Conservation (phyloP, 2,888 invertebrate species). For the Halictus ligatus region DNA sequence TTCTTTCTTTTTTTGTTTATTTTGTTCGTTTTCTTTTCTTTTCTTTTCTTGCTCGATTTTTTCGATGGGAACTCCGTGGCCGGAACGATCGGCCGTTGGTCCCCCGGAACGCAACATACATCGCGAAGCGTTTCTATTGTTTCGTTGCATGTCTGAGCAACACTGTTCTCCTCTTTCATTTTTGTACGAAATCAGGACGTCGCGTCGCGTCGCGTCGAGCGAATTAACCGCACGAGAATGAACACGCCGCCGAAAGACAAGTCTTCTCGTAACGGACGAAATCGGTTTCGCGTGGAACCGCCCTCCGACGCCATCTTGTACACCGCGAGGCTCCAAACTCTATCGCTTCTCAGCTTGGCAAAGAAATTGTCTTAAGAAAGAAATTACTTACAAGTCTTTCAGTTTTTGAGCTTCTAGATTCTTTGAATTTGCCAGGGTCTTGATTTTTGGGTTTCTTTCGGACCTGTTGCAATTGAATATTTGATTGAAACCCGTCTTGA, state of each 20-base stretch:
- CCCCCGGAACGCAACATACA: constrained; percentile 50
- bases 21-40: too few species aligned
- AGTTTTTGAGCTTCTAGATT: neutral
- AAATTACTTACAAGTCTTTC: neutral
- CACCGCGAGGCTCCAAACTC: neutral
- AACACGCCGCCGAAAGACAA: neutral
- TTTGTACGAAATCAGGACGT: constrained; percentile 3
- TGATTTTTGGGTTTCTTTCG: neutral
- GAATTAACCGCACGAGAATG: constrained; percentile 9
- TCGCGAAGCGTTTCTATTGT: neutral
- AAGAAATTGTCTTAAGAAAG: too few species aligned
- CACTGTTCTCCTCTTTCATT: neutral
- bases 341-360: neutral
- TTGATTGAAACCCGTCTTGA: neutral
- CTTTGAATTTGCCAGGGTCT: neutral
- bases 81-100: constrained; percentile 41
- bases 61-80: neutral
- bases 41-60: neutral
- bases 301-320: neutral
- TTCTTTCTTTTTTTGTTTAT: neutral
- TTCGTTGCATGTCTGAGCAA: constrained; percentile 46
- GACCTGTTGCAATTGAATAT: too few species aligned
- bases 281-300: constrained; percentile 31
- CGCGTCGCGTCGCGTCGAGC: constrained; percentile 23
- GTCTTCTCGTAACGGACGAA: constrained; percentile 49